Evolutionary conservation across 2,888 invertebrate species (phyloP).

Genomic region (Camponotus fellah): DNA sequence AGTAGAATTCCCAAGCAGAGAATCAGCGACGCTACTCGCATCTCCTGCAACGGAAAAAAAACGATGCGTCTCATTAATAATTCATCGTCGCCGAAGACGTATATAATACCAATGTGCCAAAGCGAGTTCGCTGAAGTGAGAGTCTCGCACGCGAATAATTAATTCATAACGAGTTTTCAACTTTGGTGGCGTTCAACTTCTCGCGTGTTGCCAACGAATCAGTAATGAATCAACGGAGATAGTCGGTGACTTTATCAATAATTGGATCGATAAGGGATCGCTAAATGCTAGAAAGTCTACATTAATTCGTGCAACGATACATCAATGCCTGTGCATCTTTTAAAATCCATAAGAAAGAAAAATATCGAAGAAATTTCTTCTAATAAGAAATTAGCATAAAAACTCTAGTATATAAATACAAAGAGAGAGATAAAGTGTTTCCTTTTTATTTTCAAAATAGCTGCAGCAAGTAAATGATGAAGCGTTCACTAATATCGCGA

Average conservation of each 20-base stretch:
- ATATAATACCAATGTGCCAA: constrained; percentile 33
- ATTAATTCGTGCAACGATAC: background rate
- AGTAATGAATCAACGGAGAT: background rate
- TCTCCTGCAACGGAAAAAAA: constrained; percentile 77
- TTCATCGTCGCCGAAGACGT: constrained; percentile 29
- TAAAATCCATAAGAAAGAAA: background rate
- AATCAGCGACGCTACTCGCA: constrained; percentile 78
- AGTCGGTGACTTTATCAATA: constrained; percentile 12
- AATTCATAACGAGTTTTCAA: constrained; percentile 27
- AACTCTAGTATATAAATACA: background rate
- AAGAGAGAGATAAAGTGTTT: background rate
- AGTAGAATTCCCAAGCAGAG: constrained; percentile 80
- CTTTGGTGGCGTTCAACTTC: constrained; percentile 27
- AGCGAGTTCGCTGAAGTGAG: constrained; percentile 29
- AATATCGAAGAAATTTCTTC: background rate
- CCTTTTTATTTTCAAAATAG: background rate
- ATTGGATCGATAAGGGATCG: background rate
- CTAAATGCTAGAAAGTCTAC: constrained; percentile 2
- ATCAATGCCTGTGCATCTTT: background rate
- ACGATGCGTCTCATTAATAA: constrained; percentile 54
- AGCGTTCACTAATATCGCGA: background rate
- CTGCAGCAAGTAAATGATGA: background rate
- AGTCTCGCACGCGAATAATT: constrained; percentile 31
- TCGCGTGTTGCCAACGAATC: constrained; percentile 2
- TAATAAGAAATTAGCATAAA: background rate